Evolutionary conservation across 2,113 vertebrate genomes (phyloP), one percentile per base, ranked within the genome.

Genomic region (Haplotaxodon microlepis): DNA sequence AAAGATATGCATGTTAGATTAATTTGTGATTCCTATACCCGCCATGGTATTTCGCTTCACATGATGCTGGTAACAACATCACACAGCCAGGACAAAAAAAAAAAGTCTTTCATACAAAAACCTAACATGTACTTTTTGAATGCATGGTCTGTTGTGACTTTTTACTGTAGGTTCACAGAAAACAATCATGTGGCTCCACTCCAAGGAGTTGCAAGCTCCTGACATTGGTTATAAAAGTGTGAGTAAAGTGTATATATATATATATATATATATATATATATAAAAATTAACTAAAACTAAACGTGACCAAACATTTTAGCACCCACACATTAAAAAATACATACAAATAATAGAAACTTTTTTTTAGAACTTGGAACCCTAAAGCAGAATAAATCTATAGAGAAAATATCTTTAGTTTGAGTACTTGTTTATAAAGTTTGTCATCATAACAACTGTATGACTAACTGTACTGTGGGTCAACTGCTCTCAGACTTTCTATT

Each of bases 11-110:
- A 69, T 40, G 36, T 40, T 69, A 40, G n/a, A 42, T 27, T 71
- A 16, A 71, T 42, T 16, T 40, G 36, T 16, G 36, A 42, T 71
- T 71, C 66, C 19, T 21, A 5, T 66, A 21, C 0, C 19, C 7
- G 6, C 34, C 34, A 66, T 21, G 4, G 19, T 38, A 38, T 66
- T 63, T 66, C 0, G 3, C 19, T 13, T 66, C 17, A n/a, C 31
- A n/a, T 38, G 34, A 38, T 66, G 61, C 34, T 38, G 61, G 61
- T 66, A 66, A 21, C 61, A 66, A 66, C 19, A 13, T 66, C 10
- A 66, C 61, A 66, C 61, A 66, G 34, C 61, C 10, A 66, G 61
- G 34, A 66, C 61, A 66, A 38, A 66, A 66, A 66, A 38, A 66
- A 66, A 36, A 12, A 10, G 13, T 73, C 1, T 0, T 16, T 42